phyloP scores from a whole-genome alignment of 2,888 invertebrate species.

The Drosophila prostipennis region DNA sequence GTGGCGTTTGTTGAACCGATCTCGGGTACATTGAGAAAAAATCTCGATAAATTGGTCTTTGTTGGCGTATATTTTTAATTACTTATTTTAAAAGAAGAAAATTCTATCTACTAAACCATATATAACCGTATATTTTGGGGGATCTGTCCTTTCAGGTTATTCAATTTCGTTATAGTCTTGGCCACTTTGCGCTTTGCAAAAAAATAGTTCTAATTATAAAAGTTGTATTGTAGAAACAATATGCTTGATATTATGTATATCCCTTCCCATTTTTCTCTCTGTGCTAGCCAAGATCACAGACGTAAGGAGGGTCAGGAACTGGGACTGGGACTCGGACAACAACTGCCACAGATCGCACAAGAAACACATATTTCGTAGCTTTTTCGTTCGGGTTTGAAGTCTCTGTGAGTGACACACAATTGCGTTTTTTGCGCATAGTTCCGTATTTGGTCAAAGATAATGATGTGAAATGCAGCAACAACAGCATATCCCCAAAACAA shows the following conservation, averaged over 20 bases:
- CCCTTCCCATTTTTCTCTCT: background rate
- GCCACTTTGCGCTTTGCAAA: too few species aligned
- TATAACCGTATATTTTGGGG: too few species aligned
- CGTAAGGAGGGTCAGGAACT: conserved; percentile 35
- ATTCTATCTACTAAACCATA: too few species aligned
- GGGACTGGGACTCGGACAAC: conserved; percentile 47
- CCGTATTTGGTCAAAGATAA: conserved; percentile 79
- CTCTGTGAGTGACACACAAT: conserved; percentile 75
- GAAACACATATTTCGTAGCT: conserved; percentile 64
- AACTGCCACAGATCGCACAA: conserved; percentile 67
- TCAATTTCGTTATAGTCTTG: too few species aligned
- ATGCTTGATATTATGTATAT: too few species aligned
- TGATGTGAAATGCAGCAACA: conserved; percentile 74
- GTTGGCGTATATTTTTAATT: too few species aligned
- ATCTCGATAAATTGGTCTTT: background rate
- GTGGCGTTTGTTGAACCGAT: conserved; percentile 72
- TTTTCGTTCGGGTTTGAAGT: conserved; percentile 58
- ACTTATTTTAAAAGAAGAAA: too few species aligned
- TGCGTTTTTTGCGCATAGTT: conserved; percentile 73
- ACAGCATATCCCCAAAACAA: conserved; percentile 21
- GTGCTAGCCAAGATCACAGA: conserved; percentile 2
- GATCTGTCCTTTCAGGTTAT: too few species aligned
- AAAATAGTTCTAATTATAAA: too few species aligned
- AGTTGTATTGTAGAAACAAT: too few species aligned
- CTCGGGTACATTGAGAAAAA: conserved; percentile 15